Conservation (phyloP, 1,140 invertebrate species). For the Sycophaga agraensis region DNA sequence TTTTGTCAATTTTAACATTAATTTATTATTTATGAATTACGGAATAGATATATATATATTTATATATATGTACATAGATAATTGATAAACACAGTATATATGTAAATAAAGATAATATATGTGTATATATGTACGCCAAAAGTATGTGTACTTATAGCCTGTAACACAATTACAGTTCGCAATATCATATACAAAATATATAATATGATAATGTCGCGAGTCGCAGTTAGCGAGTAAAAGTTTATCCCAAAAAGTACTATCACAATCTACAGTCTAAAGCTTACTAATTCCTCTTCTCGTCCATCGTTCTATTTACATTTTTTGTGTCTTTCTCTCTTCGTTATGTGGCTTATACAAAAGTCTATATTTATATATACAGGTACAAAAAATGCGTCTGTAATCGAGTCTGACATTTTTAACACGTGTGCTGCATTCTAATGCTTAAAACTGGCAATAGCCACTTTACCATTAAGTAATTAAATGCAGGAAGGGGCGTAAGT, state of each 20-base stretch:
- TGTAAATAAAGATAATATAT: constrained; percentile 28
- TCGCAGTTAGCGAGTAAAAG: constrained; percentile 12
- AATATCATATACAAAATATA: constrained; percentile 35
- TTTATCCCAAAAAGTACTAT: constrained; percentile 25
- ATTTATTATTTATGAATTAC: constrained; percentile 23
- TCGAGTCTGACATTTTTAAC: constrained; percentile 11
- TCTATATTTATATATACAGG: constrained; percentile 2
- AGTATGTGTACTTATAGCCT: constrained; percentile 21
- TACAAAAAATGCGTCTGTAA: constrained; percentile 21
- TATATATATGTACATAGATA: constrained; percentile 36
- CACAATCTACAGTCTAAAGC: constrained; percentile 30
- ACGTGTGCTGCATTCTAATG: not conserved
- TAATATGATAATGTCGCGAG: constrained; percentile 15
- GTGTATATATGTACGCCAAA: constrained; percentile 20
- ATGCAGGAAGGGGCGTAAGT: constrained; percentile 13
- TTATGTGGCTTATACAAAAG: constrained; percentile 14
- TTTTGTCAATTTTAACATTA: constrained; percentile 14
- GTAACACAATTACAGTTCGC: constrained; percentile 31
- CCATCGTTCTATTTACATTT: constrained; percentile 13
- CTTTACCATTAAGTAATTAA: constrained; percentile 8
- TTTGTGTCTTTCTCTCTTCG: not conserved
- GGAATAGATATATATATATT: constrained; percentile 28
- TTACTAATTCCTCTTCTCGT: constrained; percentile 17
- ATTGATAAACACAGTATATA: constrained; percentile 34
- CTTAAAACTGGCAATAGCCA: not conserved